Evolutionary conservation across 2,113 vertebrate species (phyloP).

Genomic region (Rhodinocichla rosea): DNA sequence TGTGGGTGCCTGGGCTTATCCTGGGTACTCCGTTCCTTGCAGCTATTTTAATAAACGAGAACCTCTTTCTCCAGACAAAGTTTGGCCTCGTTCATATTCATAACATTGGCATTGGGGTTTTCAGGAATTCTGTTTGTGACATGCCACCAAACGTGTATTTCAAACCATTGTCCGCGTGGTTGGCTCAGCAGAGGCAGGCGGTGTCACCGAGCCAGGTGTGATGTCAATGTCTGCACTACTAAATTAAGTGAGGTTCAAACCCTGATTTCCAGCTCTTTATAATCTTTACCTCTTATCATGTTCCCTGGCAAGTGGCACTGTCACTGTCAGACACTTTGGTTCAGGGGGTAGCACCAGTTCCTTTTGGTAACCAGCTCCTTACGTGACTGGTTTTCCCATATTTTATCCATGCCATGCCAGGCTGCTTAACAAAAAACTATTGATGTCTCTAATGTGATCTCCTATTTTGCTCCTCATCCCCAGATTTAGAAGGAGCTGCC

Average conservation of each 20-base stretch:
- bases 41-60: too few species aligned
- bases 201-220: neutral
- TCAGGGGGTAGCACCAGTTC: neutral
- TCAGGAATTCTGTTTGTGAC: fast-evolving
- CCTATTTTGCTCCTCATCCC: neutral
- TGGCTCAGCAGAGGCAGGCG: neutral
- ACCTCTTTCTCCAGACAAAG: too few species aligned
- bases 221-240: fast-evolving
- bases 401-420: neutral
- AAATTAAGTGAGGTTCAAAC: neutral
- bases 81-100: too few species aligned
- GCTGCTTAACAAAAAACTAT: neutral
- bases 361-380: neutral
- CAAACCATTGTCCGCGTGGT: fast-evolving
- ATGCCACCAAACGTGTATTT: neutral
- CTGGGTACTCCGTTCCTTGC: too few species aligned
- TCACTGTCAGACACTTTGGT: neutral
- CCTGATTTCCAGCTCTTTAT: neutral
- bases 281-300: neutral
- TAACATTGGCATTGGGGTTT: neutral
- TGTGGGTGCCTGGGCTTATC: too few species aligned
- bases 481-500: neutral
- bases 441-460: neutral
- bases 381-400: neutral
- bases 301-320: neutral